These are phyloP conservation scores for Drosophila multiciliata DNA, from an alignment of 2,888 invertebrate species.

Conservation along the genomic window DNA sequence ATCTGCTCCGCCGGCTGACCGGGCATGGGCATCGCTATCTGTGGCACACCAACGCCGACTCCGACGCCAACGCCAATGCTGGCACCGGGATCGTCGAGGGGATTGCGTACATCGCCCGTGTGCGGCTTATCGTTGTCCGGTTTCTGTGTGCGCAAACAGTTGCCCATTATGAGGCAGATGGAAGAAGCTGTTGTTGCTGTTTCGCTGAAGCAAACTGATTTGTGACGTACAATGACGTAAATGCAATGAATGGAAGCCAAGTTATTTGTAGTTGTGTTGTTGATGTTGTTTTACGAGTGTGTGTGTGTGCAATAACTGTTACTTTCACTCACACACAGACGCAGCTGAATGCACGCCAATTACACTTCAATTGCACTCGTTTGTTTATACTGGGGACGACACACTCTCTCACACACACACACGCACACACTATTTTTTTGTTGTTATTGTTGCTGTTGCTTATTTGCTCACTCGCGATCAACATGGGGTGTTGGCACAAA, in stretches of 20 bases:
- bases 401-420: slow-evolving; percentile 22
- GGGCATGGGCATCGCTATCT: slow-evolving; percentile 81
- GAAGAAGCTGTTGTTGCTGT: slow-evolving; percentile 1
- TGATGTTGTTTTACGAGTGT: slow-evolving; percentile 1
- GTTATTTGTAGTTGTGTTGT: slow-evolving; percentile 34
- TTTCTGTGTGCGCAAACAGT: slow-evolving; percentile 91
- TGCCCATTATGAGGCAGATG: slow-evolving; percentile 89
- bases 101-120: slow-evolving; percentile 78
- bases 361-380: slow-evolving; percentile 63
- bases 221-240: slow-evolving; percentile 52
- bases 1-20: slow-evolving; percentile 90
- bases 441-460: slow-evolving; percentile 50
- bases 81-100: slow-evolving; percentile 81
- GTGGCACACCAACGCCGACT: slow-evolving; percentile 76
- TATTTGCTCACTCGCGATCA: slow-evolving; percentile 61
- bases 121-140: slow-evolving; percentile 87
- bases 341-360: slow-evolving; percentile 46
- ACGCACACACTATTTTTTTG: slow-evolving; percentile 1
- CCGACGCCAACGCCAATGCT: slow-evolving; percentile 75
- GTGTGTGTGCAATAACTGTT: slow-evolving; percentile 57
- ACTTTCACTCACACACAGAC: slow-evolving; percentile 66
- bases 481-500: slow-evolving; percentile 75
- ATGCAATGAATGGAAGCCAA: slow-evolving; percentile 78
- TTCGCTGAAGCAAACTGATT: slow-evolving; percentile 17
- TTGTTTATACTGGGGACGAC: slow-evolving; percentile 68